Evolutionary conservation across 2,888 invertebrate genomes (phyloP).

Genomic region (Pilophorus perplexus): DNA sequence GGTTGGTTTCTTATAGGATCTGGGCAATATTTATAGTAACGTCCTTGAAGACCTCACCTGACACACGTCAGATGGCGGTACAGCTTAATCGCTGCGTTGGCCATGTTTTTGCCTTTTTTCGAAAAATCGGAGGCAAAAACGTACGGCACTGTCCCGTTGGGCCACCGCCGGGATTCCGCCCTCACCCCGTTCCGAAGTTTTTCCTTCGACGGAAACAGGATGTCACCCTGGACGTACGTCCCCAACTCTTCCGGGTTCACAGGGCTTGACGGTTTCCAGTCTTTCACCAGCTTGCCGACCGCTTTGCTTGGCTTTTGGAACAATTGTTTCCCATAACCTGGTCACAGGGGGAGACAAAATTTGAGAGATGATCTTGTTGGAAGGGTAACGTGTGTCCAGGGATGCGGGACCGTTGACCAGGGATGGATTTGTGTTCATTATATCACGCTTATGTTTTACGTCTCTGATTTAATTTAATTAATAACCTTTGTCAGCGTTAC

Average conservation of each 20-base stretch:
- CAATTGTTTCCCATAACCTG: slow-evolving; percentile 43
- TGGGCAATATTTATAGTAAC: slow-evolving; percentile 49
- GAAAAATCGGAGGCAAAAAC: slow-evolving; percentile 63
- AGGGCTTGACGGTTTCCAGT: slow-evolving; percentile 59
- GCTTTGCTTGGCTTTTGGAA: slow-evolving; percentile 41
- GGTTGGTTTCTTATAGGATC: neutral
- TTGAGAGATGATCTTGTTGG: too few relatives aligned
- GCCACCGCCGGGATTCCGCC: slow-evolving; percentile 62
- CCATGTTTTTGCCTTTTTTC: slow-evolving; percentile 58
- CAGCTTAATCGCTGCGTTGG: slow-evolving; percentile 68
- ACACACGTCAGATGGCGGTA: slow-evolving; percentile 75
- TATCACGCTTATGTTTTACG: too few relatives aligned
- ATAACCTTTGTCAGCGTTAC: too few relatives aligned
- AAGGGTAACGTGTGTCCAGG: too few relatives aligned
- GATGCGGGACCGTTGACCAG: too few relatives aligned
- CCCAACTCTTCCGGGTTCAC: slow-evolving; percentile 78
- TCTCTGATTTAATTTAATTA: too few relatives aligned
- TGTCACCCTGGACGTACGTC: slow-evolving; percentile 74
- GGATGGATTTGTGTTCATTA: too few relatives aligned
- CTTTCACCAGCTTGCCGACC: slow-evolving; percentile 46
- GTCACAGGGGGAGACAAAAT: too few relatives aligned
- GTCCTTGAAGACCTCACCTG: slow-evolving; percentile 52
- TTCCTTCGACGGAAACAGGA: slow-evolving; percentile 59
- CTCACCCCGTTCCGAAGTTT: slow-evolving; percentile 61
- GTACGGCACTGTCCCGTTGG: slow-evolving; percentile 68